Conservation (phyloP, 2,113 vertebrate species). For the Onychostoma macrolepis region DNA sequence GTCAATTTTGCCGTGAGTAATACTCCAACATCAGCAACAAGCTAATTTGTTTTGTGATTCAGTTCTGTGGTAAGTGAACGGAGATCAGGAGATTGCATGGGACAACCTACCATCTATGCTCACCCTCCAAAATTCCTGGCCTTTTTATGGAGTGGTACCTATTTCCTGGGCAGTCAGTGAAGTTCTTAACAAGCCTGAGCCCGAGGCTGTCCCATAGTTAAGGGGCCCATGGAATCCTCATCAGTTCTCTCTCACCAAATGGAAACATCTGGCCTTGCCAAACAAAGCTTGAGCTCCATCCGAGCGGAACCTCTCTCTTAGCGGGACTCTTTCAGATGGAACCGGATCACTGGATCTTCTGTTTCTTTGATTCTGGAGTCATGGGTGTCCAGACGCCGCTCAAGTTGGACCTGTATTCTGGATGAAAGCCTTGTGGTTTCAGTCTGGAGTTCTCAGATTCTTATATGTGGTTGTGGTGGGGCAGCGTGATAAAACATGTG, state of each 20-base stretch:
- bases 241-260: slow-evolving; percentile 37
- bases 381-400: not conserved
- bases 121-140: not conserved
- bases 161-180: not conserved
- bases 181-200: slow-evolving; percentile 5
- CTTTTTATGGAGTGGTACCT: slow-evolving; percentile 4
- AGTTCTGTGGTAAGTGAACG: not conserved
- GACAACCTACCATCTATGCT: not conserved
- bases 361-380: slow-evolving; percentile 22
- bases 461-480: slow-evolving; percentile 17
- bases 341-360: not conserved
- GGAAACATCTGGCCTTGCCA: slow-evolving; percentile 47
- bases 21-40: no score
- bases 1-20: slow-evolving; percentile 82
- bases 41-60: not conserved
- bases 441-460: not conserved
- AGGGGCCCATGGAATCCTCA: slow-evolving; percentile 20
- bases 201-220: slow-evolving; percentile 1
- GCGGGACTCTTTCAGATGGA: not conserved
- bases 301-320: slow-evolving; percentile 1
- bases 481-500: slow-evolving; percentile 21
- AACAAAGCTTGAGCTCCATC: slow-evolving; percentile 31
- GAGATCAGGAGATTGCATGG: not conserved
- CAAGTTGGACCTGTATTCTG: slow-evolving; percentile 15
- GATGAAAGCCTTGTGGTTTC: slow-evolving; percentile 18